A percentile compares a stretch with the other conserved stretches of the same genome.
These are phyloP conservation scores for Eupeodes corollae DNA, from an alignment of 1,140 invertebrate genomes.

Conservation along the genomic window DNA sequence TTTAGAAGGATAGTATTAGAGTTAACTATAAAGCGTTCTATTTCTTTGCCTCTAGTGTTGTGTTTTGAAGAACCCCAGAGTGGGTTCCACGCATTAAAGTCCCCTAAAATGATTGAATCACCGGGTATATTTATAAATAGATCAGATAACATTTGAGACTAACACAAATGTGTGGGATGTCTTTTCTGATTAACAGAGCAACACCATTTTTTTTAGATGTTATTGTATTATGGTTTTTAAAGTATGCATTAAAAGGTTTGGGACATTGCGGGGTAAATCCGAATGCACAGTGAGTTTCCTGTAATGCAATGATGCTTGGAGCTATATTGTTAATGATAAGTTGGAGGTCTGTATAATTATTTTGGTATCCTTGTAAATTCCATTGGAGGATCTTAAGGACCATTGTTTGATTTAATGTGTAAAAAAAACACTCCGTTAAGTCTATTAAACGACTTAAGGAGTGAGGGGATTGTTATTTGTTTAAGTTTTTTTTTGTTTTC, in stretches of 20 bases:
- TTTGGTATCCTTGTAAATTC: slow-evolving; percentile 2
- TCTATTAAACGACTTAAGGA: too few relatives aligned
- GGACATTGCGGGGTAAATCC: too few relatives aligned
- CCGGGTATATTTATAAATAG: background rate
- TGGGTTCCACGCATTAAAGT: slow-evolving; percentile 1
- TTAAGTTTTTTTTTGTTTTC: too few relatives aligned
- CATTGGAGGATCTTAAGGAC: slow-evolving; percentile 1
- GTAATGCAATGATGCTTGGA: background rate
- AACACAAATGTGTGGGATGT: too few relatives aligned
- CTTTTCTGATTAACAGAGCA: too few relatives aligned
- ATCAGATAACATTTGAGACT: too few relatives aligned
- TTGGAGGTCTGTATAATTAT: background rate
- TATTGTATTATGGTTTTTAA: too few relatives aligned
- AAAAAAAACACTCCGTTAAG: background rate
- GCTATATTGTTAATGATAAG: background rate
- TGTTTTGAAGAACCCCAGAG: background rate
- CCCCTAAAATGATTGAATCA: background rate
- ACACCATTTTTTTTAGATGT: too few relatives aligned
- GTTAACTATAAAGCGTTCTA: too few relatives aligned
- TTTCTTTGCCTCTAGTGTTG: background rate
- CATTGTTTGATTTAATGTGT: background rate
- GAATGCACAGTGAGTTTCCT: background rate
- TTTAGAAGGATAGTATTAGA: too few relatives aligned
- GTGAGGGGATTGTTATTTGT: background rate
- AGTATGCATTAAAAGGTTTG: too few relatives aligned